phyloP scores from a whole-genome alignment of 2,113 vertebrate genomes.

The Forbesichthys agassizii region DNA sequence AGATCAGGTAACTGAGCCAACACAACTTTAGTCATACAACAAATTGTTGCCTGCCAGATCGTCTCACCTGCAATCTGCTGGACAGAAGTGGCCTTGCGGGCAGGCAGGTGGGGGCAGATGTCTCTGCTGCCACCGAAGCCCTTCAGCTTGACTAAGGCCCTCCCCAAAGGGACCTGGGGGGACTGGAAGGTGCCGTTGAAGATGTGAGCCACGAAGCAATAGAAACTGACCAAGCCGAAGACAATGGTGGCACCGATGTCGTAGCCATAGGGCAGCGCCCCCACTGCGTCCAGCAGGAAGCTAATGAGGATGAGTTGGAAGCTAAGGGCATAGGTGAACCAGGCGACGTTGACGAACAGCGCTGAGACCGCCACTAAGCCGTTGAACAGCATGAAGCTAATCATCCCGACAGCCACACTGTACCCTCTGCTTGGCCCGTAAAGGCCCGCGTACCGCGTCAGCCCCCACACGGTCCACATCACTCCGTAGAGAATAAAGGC shows the following conservation, averaged over 20 bases:
- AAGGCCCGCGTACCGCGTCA: conserved; percentile 78
- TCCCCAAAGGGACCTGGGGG: conserved; percentile 79
- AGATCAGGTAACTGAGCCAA: background rate
- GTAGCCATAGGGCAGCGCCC: conserved; percentile 76
- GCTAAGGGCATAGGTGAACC: conserved; percentile 81
- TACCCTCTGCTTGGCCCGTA: conserved; percentile 76
- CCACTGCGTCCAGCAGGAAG: conserved; percentile 84
- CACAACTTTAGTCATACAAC: background rate
- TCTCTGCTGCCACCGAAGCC: conserved; percentile 68
- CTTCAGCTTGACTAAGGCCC: conserved; percentile 75
- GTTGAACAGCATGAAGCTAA: conserved; percentile 85
- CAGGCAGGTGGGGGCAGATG: conserved; percentile 80
- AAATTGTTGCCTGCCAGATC: background rate
- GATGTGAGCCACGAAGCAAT: conserved; percentile 84
- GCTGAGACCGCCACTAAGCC: conserved; percentile 78
- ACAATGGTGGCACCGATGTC: conserved; percentile 81
- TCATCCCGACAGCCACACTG: conserved; percentile 77
- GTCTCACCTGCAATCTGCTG: conserved; percentile 84
- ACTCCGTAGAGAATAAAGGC: conserved; percentile 83
- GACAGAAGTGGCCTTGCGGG: conserved; percentile 83
- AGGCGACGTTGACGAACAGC: conserved; percentile 77
- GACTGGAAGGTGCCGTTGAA: conserved; percentile 78
- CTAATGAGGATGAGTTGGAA: conserved; percentile 84
- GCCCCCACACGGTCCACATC: conserved; percentile 88
- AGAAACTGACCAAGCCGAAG: conserved; percentile 88